A percentile compares a stretch with the other conserved stretches of the same genome.
Conservation (phyloP, 2,888 invertebrate genomes). For the Xestia c-nigrum region DNA sequence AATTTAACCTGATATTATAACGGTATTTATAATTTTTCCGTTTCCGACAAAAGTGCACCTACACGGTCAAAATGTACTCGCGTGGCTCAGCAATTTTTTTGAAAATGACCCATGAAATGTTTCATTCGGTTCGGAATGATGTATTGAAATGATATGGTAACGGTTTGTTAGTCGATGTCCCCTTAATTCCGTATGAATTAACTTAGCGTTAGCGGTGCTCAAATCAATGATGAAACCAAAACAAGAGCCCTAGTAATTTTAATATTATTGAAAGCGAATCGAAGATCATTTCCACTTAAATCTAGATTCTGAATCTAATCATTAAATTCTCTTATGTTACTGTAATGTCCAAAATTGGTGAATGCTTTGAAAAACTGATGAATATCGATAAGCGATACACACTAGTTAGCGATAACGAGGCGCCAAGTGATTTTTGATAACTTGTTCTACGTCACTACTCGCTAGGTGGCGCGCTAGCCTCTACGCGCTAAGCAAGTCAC, state of each 20-base stretch:
- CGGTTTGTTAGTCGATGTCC: background rate
- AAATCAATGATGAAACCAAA: slow-evolving; percentile 22
- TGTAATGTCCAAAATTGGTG: background rate
- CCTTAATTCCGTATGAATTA: background rate
- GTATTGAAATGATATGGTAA: background rate
- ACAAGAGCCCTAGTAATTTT: background rate
- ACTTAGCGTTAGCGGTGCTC: background rate
- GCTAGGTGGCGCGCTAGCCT: no score
- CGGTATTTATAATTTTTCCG: no score
- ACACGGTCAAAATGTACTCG: no score
- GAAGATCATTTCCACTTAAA: background rate
- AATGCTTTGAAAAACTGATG: background rate
- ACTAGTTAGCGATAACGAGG: no score
- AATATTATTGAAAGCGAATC: slow-evolving; percentile 8
- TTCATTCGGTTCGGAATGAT: no score
- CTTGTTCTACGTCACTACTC: background rate
- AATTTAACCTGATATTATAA: background rate
- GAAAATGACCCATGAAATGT: no score
- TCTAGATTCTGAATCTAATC: background rate
- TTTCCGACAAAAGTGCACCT: no score
- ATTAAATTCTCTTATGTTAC: background rate
- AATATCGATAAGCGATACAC: background rate
- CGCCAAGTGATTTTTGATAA: no score
- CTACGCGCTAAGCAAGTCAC: no score
- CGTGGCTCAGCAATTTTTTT: no score